These are phyloP conservation scores for Nothobranchius kuhntae DNA, from an alignment of 2,113 vertebrate genomes.

Conservation along the genomic window DNA sequence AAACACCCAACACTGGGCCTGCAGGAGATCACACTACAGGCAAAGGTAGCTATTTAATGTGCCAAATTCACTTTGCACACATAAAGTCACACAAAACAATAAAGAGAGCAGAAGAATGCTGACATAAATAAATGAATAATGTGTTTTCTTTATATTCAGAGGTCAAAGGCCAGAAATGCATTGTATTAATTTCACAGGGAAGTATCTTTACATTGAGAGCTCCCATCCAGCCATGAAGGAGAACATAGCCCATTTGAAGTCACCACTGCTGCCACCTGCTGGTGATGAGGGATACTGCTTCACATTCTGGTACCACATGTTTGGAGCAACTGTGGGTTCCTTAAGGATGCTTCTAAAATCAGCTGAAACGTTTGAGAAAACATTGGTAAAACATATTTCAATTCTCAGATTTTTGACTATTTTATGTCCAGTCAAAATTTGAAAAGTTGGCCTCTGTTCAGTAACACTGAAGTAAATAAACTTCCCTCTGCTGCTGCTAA, in stretches of 20 bases:
- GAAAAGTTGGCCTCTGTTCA: neutral
- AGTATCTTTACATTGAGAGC: slow-evolving; percentile 73
- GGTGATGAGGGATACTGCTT: slow-evolving; percentile 75
- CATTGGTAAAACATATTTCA: slow-evolving; percentile 54
- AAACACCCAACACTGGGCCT: slow-evolving; percentile 75
- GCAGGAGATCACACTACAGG: slow-evolving; percentile 75
- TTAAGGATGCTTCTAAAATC: slow-evolving; percentile 67
- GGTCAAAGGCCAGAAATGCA: neutral
- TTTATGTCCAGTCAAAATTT: neutral
- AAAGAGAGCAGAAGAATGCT: neutral
- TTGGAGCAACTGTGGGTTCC: slow-evolving; percentile 73
- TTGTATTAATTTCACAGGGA: slow-evolving; percentile 62
- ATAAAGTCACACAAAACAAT: neutral
- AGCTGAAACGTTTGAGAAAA: slow-evolving; percentile 45
- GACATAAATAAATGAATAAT: neutral
- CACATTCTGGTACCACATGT: slow-evolving; percentile 80
- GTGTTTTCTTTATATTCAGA: neutral
- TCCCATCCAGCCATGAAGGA: slow-evolving; percentile 54
- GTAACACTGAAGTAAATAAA: slow-evolving; percentile 9
- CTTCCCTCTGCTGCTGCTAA: slow-evolving; percentile 42
- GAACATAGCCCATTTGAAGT: slow-evolving; percentile 70
- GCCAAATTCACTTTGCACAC: neutral
- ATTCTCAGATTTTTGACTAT: neutral
- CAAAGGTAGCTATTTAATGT: slow-evolving; percentile 50
- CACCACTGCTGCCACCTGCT: slow-evolving; percentile 70